Base-by-base conservation (phyloP, 2,113 vertebrate genomes). In the Coregonus clupeaformis region DNA sequence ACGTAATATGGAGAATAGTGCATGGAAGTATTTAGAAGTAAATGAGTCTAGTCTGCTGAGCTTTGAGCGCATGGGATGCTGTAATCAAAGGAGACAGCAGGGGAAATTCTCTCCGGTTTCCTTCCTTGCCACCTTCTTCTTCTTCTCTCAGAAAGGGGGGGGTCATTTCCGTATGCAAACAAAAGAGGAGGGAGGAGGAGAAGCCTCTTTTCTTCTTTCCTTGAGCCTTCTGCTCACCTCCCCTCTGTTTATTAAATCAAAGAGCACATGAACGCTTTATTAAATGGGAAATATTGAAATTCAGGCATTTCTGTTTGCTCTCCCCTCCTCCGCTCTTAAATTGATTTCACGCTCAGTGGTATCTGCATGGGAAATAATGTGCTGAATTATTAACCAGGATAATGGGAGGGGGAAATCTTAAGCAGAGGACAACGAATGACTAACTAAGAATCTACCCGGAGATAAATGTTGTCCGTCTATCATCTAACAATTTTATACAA, bases 341-440 rank as follows among this genome's bases (percentile, higher is more conserved):
- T 81, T 88, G 88, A 90, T 90, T 91, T 92, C 86, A 90, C 77
- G 84, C 90, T 91, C 77, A 29, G 77, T 73, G 80, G 79, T 82
- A 88, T 88, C 85, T 88, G 83, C 84, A 82, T 85, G 84, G 85
- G 76, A 87, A 91, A 91, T 84, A 89, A 89, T 80, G 79, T 79
- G 82, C 70, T 45, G 87, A 79, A 77, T 91, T 90, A 91, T 90
- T 88, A 90, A 90, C 81, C 65, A 67, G 73, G 69, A 74, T 77
- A 73, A 73, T 25, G 77, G 76, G 85, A 18, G 49, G 3, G 3
- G 16, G 5, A 52, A 4, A 79, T 77, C 78, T 83, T 73, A 70
- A 66, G 66, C 68, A 77, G 83, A 87, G 72, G 82, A 84, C 75
- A 74, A 82, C 83, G 81, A 73, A 82, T 81, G 20, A 84, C 82